Base-by-base conservation (phyloP, 1,140 invertebrate species). In the Pachyrhynchus sulphureomaculatus region DNA sequence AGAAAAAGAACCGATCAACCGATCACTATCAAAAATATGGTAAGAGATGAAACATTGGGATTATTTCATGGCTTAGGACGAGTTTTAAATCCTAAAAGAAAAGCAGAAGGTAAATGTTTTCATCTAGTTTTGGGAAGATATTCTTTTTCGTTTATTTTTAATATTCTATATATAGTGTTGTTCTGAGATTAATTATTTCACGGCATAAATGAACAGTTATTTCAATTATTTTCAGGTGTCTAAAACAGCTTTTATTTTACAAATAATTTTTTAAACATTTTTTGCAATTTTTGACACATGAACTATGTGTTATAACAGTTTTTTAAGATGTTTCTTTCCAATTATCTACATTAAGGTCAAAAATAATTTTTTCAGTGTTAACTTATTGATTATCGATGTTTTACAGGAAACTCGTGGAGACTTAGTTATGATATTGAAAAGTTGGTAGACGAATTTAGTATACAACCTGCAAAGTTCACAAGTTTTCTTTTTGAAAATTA, bases 41-140 rank as follows among this genome's bases (percentile, higher is more conserved):
- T 79, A 3, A 82, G 86, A 67, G 86, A 88, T 73, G 84, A 88
- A 73, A 83, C 77, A 47, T 79, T 90, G 17, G 84, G 84, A 29
- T 80, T 90, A 57, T 79, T 90, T 67, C 88, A 90, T 77, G 86
- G 85, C 0, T 77, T 90, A 6, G 89, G 89, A n/a, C 78, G 86
- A 70, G 86, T 90, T 2, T 80, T 89, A 18, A 88, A 90, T 81
- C 88, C 88, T 17, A 91, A 89, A 82, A 81, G 85, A 84, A 81
- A 75, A 56, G 67, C 61, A 39, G 52, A 42, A 34, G 60, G 60
- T 55, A 51, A 12, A 9, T 58, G 9, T 5, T 23, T 15, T 10
- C 4, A 10, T 17, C 41, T 21, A 17, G 3, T 20, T 44, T 21
- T 44, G 21, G 17, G 6, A 44, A 4, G 17, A n/a, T n/a, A n/a